Evolutionary conservation across 2,888 invertebrate species (phyloP), one percentile per base, ranked within the genome.

Genomic region (Lissocephala sabroskyi): DNA sequence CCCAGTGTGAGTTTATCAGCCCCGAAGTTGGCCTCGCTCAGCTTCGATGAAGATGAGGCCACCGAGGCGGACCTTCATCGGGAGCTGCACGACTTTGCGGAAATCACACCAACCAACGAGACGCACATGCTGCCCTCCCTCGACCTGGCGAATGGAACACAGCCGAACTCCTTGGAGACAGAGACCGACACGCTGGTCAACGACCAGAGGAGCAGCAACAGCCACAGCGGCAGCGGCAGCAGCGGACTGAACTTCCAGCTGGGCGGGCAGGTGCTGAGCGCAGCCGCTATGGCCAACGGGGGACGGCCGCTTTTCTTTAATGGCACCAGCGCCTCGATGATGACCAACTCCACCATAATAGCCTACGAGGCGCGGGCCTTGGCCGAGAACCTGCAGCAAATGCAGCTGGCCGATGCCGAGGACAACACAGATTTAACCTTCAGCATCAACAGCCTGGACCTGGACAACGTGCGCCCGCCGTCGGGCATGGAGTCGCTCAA

Each of bases 1-100:
- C 94, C 94, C 0, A 93, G 92, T 41, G 89, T 94, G 45, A 93
- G 93, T 61, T 89, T 91, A 26, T 91, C 92, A 28, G 90, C 90
- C 0, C 93, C 92, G 1, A 86, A 91, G 68, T 87, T 91, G 1
- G 87, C 89, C 0, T 92, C 93, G 0, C 88, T 92, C 51, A 88
- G 87, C 46, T 90, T 90, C 64, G 90, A 91, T 61, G 60, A 59
- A 32, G 74, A 63, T 18, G 65, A 62, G 10, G 71, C 70, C 0
- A 71, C 63, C 2, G 62, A 71, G 10, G 61, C 64, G 1, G 62
- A 59, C 40, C 16, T 40, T 13, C 56, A 67, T 39, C 58, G 56
- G 2, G 66, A 78, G 9, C 41, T 81, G 18, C 63, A 63, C 3
- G 79, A 82, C 26, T 60, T 80, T 23, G 73, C 73, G 0, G 82